Evolutionary conservation across 2,888 invertebrate species (phyloP).

Genomic region (Cephus rjabovi): DNA sequence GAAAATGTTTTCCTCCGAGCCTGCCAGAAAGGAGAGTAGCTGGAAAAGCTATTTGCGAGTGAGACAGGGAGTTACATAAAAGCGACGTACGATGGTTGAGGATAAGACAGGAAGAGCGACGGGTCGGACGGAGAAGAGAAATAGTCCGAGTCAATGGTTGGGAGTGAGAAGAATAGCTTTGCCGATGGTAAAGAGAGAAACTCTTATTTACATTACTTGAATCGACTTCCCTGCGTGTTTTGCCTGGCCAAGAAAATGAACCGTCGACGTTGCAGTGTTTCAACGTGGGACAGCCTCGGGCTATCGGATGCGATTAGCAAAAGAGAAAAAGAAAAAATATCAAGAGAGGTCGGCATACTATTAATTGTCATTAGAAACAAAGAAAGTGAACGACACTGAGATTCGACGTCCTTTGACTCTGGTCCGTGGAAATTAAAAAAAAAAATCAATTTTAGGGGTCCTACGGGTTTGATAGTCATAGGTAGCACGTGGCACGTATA

Average conservation of each 20-base stretch:
- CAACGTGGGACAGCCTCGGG: not conserved
- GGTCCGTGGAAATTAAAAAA: not conserved
- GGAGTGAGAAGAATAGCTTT: not conserved
- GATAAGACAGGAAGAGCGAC: not conserved
- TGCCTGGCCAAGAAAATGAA: not conserved
- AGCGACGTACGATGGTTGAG: not conserved
- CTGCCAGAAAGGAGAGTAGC: not conserved
- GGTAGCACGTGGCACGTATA: not conserved
- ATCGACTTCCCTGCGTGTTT: not conserved
- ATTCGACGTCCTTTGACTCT: not conserved
- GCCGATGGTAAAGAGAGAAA: not conserved
- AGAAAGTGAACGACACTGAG: not conserved
- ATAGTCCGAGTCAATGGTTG: not conserved
- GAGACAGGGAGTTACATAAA: not conserved
- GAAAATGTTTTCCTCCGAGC: not conserved
- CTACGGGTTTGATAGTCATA: not conserved
- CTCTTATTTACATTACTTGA: not conserved
- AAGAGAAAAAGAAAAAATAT: not conserved
- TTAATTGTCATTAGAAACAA: not conserved
- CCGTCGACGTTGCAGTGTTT: not conserved
- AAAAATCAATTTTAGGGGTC: not conserved
- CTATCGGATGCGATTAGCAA: not conserved
- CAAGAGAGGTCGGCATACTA: not conserved
- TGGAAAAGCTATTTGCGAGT: not conserved
- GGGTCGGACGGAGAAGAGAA: not conserved